These are phyloP conservation scores for Dolichallabes microphthalmus DNA, from an alignment of 2,113 vertebrate genomes.

Conservation along the genomic window DNA sequence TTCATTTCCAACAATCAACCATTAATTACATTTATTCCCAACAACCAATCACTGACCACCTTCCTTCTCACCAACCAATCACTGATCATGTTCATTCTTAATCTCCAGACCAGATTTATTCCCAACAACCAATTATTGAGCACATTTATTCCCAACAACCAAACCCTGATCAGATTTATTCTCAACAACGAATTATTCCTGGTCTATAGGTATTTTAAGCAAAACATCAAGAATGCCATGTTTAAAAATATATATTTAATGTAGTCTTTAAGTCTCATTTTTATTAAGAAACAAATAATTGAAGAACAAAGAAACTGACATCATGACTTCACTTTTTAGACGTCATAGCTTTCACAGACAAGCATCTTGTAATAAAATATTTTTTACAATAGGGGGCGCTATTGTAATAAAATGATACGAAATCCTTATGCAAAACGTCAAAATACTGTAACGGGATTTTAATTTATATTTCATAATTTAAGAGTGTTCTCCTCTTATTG, in stretches of 20 bases:
- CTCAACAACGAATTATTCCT: not conserved
- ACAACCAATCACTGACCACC: too few relatives aligned
- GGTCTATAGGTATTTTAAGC: not conserved
- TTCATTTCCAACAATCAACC: too few relatives aligned
- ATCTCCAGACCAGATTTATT: too few relatives aligned
- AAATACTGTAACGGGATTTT: not conserved
- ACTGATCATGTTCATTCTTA: too few relatives aligned
- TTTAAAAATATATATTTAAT: not conserved
- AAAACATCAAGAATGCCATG: not conserved
- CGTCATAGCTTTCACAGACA: not conserved
- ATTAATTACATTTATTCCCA: too few relatives aligned
- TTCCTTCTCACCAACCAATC: too few relatives aligned
- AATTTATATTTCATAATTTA: not conserved
- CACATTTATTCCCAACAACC: too few relatives aligned
- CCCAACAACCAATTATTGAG: too few relatives aligned
- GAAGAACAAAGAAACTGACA: not conserved
- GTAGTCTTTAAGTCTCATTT: not conserved
- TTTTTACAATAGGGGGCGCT: conserved; percentile 2
- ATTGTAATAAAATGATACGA: not conserved
- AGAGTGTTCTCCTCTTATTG: not conserved
- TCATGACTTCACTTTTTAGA: not conserved
- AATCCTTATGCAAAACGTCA: not conserved
- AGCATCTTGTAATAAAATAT: not conserved
- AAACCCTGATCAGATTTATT: too few relatives aligned
- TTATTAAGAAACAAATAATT: not conserved